phyloP scores from a whole-genome alignment of 2,888 invertebrate species.

The Melolontha melolontha region DNA sequence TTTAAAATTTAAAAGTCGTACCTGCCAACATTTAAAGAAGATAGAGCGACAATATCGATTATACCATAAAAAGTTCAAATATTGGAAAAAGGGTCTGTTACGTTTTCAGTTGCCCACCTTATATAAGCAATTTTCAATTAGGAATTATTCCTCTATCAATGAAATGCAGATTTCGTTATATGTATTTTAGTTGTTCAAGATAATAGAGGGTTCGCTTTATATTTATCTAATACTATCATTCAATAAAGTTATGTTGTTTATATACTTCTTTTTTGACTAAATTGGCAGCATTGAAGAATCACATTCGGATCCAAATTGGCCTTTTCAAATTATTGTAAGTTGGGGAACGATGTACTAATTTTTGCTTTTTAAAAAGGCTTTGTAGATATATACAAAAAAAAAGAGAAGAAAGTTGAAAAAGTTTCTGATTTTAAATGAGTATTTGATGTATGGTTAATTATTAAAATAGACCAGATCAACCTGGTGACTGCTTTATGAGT shows the following conservation, averaged over 20 bases:
- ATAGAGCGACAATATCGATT: too few species aligned
- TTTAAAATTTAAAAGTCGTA: too few species aligned
- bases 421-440: conserved; percentile 46
- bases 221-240: background rate
- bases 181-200: too few species aligned
- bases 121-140: too few species aligned
- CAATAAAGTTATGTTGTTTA: background rate
- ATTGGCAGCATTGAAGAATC: conserved; percentile 55
- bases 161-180: too few species aligned
- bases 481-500: conserved; percentile 60
- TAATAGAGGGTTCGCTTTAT: background rate
- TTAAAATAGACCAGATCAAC: conserved; percentile 51
- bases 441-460: conserved; percentile 51
- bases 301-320: conserved; percentile 59
- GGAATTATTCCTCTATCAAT: too few species aligned
- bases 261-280: background rate
- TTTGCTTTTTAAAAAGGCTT: conserved; percentile 50
- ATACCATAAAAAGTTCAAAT: too few species aligned
- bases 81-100: too few species aligned
- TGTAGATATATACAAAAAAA: conserved; percentile 48
- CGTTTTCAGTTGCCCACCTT: too few species aligned
- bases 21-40: too few species aligned
- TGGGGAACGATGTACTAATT: conserved; percentile 40
- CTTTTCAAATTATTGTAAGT: conserved; percentile 46
- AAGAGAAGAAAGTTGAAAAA: conserved; percentile 20